These are phyloP conservation scores for Meriones unguiculatus DNA, from an alignment of 2,113 vertebrate species.

Conservation along the genomic window DNA sequence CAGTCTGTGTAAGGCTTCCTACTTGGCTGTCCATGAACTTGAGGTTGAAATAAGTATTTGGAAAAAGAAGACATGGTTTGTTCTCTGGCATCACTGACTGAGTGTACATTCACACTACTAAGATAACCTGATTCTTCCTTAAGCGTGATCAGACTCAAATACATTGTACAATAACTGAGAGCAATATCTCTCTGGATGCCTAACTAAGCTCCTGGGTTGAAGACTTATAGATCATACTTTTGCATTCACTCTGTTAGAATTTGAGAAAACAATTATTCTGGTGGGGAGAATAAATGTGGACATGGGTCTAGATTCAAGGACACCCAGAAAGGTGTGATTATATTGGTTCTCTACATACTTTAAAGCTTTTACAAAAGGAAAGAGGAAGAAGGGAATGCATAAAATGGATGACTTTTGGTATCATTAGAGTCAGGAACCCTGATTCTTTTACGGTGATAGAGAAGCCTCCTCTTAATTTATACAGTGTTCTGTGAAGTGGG, in stretches of 20 bases:
- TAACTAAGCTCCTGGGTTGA: neutral
- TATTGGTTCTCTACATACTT: neutral
- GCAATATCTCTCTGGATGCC: neutral
- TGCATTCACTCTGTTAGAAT: neutral
- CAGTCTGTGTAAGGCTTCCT: neutral
- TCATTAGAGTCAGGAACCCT: neutral
- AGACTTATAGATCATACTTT: neutral
- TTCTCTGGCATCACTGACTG: neutral
- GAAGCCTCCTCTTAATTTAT: rapidly evolving
- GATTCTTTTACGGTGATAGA: neutral
- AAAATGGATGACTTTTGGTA: neutral
- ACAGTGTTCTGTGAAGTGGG: neutral
- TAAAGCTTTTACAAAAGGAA: neutral
- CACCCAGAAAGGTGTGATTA: neutral
- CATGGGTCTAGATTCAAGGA: neutral
- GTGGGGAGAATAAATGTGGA: neutral
- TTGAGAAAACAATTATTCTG: neutral
- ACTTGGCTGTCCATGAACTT: neutral
- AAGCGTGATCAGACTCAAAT: neutral
- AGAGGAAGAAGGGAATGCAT: neutral
- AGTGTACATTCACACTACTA: neutral
- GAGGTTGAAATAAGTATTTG: neutral
- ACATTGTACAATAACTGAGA: neutral
- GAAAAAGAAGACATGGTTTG: neutral
- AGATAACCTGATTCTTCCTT: neutral